Evolutionary conservation across 2,113 vertebrate species (phyloP), one percentile per base, ranked within the genome.

Genomic region (Phaethon lepturus): DNA sequence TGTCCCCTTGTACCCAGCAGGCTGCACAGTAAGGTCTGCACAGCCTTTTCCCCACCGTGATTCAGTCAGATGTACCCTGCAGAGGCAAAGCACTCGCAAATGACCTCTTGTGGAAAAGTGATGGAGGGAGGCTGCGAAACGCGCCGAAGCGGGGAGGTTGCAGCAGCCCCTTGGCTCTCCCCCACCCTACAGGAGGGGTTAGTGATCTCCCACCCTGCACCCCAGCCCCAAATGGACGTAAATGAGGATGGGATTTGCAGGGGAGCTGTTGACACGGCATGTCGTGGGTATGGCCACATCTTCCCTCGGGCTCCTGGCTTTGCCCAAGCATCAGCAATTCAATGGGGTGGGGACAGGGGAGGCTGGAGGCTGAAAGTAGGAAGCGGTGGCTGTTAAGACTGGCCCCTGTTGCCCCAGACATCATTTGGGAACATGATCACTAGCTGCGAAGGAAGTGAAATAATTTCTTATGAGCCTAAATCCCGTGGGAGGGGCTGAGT

Each of bases 71-170:
- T 68, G 77, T 63, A 42, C 38, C 24, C 56, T 56, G n/a, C 58
- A n/a, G 23, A 49, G 58, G 79, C 67, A 92, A 83, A 92, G 56
- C 53, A n/a, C n/a, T 88, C 80, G 55, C 53, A 69, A 66, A 92
- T 44, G 69, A 7, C 63, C 14, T 38, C 74, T 60, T 0, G 0
- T 66, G 59, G 69, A 69, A 72, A 60, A 58, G 45, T 17, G 7
- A 53, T 20, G 35, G 55, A 94, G 53, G 25, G 50, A 75, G 35
- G 45, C 59, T 55, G 23, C 73, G 50, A 60, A 55, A 59, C 1
- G 11, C 0, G 0, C n/a, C 29, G 38, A 55, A 33, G 81, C 2
- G 2, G 23, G 56, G 52, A 79, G 56, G 38, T 12, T 50, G 16
- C 75, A 78, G 60, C 8, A 13, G 18, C 29, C 18, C 14, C 35